phyloP scores from a whole-genome alignment of 1,140 invertebrate species.

The Drosophila quadrilineata region DNA sequence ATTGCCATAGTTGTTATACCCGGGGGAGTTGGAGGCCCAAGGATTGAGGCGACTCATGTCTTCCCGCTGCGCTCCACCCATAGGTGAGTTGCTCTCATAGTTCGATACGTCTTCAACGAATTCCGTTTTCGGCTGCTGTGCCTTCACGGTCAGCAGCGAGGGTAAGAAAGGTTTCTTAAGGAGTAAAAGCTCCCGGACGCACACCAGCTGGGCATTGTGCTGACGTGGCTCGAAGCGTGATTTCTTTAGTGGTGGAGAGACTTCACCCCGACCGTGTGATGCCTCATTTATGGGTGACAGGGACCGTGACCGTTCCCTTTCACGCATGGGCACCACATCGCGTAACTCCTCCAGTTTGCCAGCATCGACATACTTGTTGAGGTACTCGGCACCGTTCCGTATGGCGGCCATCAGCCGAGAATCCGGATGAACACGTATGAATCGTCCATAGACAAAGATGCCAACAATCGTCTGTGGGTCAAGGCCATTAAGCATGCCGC shows the following conservation, averaged over 20 bases:
- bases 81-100: conserved; percentile 31
- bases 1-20: conserved; percentile 60
- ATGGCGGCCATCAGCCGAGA: conserved; percentile 88
- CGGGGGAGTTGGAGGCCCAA: conserved; percentile 61
- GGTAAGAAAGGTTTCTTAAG: conserved; percentile 73
- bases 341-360: conserved; percentile 90
- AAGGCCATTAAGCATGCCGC: conserved; percentile 83
- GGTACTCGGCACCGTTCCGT: conserved; percentile 87
- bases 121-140: conserved; percentile 62
- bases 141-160: conserved; percentile 58
- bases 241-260: conserved; percentile 65
- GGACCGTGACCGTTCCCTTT: conserved; percentile 82
- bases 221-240: conserved; percentile 66
- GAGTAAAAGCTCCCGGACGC: conserved; percentile 62
- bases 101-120: conserved; percentile 48
- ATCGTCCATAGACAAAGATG: conserved; percentile 87
- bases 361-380: conserved; percentile 88
- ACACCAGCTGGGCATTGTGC: conserved; percentile 75
- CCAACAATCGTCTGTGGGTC: conserved; percentile 88
- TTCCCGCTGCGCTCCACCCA: conserved; percentile 42
- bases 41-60: conserved; percentile 57
- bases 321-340: conserved; percentile 87
- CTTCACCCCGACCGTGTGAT: conserved; percentile 36
- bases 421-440: conserved; percentile 88
- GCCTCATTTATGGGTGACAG: conserved; percentile 77